Evolutionary conservation across 2,113 vertebrate species (phyloP).

Genomic region (Oostethus manadensis): DNA sequence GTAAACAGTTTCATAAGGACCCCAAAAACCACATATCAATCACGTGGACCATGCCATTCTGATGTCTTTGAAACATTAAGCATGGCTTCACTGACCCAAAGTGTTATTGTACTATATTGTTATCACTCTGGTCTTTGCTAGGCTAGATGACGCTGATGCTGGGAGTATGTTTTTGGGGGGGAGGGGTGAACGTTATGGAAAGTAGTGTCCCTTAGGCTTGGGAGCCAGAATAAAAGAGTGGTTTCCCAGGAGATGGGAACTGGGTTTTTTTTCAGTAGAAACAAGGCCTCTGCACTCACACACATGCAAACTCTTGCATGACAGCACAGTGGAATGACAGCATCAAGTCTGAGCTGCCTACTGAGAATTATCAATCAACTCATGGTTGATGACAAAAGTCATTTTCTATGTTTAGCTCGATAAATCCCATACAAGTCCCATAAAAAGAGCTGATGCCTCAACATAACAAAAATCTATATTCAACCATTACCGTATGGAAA

Average conservation of each 20-base stretch:
- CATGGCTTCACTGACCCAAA: too few relatives aligned
- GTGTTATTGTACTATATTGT: not conserved
- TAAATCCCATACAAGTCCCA: too few relatives aligned
- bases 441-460: too few relatives aligned
- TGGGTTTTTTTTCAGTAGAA: constrained; percentile 33
- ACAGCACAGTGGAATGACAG: constrained; percentile 9
- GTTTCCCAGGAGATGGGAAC: constrained; percentile 59
- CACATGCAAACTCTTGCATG: constrained; percentile 14
- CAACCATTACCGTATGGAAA: too few relatives aligned
- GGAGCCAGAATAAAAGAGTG: constrained; percentile 45
- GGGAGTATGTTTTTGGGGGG: constrained; percentile 23
- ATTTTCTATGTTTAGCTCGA: too few relatives aligned
- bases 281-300: constrained; percentile 8
- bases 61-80: not conserved
- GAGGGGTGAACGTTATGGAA: constrained; percentile 31
- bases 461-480: too few relatives aligned
- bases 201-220: constrained; percentile 45
- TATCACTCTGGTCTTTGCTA: not conserved
- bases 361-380: not conserved
- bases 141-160: constrained; percentile 7
- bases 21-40: not conserved
- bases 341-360: not conserved
- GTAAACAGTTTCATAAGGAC: constrained; percentile 27
- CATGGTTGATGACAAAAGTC: too few relatives aligned
- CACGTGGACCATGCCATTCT: not conserved